These are phyloP conservation scores for Eupithecia exiguata DNA, from an alignment of 2,888 invertebrate species.

Conservation along the genomic window DNA sequence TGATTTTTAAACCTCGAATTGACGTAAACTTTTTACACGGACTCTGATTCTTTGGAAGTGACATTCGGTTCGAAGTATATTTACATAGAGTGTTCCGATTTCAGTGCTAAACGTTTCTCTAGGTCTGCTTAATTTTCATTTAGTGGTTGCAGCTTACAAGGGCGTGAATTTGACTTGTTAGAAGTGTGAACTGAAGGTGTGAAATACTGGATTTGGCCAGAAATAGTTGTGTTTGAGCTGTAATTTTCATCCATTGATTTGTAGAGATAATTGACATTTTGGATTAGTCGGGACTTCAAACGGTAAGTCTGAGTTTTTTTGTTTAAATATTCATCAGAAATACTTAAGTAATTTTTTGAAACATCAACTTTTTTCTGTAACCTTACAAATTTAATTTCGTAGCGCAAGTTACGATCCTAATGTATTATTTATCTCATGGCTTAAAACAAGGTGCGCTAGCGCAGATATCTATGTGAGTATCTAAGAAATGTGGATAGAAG, in stretches of 20 bases:
- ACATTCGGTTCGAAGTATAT: constrained; percentile 45
- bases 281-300: constrained; percentile 31
- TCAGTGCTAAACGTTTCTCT: constrained; percentile 75
- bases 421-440: not conserved
- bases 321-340: not conserved
- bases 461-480: not conserved
- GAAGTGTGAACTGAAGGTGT: constrained; percentile 76
- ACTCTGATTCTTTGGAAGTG: constrained; percentile 38
- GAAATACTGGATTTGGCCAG: constrained; percentile 58
- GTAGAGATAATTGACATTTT: constrained; percentile 39
- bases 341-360: not conserved
- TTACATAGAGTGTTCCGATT: constrained; percentile 68
- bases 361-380: not conserved
- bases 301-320: constrained; percentile 35
- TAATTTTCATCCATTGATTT: constrained; percentile 43
- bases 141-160: constrained; percentile 67
- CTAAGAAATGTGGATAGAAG: not conserved
- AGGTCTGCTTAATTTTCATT: constrained; percentile 72
- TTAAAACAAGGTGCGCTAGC: not conserved
- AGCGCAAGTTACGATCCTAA: not conserved
- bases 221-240: constrained; percentile 51
- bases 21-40: constrained; percentile 49
- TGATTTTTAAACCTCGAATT: constrained; percentile 62
- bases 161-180: constrained; percentile 75
- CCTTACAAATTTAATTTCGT: not conserved